phyloP scores from a whole-genome alignment of 2,113 vertebrate species.

The Mesembrinibis cayennensis region DNA sequence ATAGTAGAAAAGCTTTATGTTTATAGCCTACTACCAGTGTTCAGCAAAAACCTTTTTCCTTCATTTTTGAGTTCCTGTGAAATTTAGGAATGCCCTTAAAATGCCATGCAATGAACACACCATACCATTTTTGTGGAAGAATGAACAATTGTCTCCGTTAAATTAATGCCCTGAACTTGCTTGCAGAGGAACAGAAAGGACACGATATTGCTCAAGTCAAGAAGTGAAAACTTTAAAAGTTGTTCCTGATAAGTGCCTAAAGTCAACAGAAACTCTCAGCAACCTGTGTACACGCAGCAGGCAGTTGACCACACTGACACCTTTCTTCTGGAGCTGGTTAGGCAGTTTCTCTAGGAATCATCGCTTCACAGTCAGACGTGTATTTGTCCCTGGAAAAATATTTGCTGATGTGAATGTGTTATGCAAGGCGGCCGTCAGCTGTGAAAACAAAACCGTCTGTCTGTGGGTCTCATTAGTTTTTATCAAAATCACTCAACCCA shows the following conservation, averaged over 20 bases:
- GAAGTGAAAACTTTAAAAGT: background rate
- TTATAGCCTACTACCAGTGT: background rate
- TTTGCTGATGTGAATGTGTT: constrained; percentile 21
- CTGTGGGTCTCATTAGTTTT: constrained; percentile 26
- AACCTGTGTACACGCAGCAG: background rate
- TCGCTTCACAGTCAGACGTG: background rate
- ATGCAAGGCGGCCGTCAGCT: constrained; percentile 6
- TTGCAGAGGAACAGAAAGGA: background rate
- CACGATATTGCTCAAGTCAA: background rate
- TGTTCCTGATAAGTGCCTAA: background rate
- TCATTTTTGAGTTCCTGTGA: background rate
- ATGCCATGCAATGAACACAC: background rate
- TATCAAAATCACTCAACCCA: constrained; percentile 24
- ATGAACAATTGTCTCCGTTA: background rate
- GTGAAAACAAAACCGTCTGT: constrained; percentile 28
- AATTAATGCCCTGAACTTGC: background rate
- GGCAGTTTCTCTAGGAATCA: constrained; percentile 8
- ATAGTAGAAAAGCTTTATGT: background rate
- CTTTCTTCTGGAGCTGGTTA: background rate
- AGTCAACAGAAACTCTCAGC: constrained; percentile 17
- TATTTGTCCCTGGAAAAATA: constrained; percentile 27
- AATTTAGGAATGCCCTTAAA: background rate
- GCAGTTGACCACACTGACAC: background rate
- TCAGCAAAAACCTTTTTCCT: background rate
- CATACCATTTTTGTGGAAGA: background rate